Conservation (phyloP, 30 jellyfish, hydroid and myxozoan genomes). For the Sanderia malayensis region DNA sequence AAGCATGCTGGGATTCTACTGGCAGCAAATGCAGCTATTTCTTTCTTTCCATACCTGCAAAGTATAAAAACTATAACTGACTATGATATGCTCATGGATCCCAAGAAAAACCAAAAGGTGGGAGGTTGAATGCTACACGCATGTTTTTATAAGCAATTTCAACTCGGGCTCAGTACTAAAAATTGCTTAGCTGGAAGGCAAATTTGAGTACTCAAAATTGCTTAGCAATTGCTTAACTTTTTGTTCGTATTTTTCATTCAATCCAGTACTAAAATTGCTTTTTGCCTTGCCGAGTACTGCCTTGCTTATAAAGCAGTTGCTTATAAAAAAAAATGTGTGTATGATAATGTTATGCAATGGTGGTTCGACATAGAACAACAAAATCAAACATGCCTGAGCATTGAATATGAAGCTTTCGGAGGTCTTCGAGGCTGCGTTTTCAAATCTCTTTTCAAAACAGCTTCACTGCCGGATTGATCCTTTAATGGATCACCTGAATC, state of each 20-base stretch:
- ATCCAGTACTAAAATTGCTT: background rate
- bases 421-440: constrained; percentile 41
- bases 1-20: constrained; percentile 84
- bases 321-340: too few species aligned
- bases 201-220: too few species aligned
- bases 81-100: background rate
- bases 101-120: background rate
- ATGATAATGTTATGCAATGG: background rate
- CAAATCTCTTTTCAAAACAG: background rate
- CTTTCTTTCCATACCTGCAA: constrained; percentile 84
- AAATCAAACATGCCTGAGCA: constrained; percentile 50
- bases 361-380: background rate
- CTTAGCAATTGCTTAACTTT: too few species aligned
- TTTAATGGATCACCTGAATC: background rate
- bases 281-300: too few species aligned
- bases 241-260: too few species aligned
- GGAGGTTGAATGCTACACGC: too few species aligned
- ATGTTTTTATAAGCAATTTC: too few species aligned
- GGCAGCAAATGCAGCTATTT: constrained; percentile 89
- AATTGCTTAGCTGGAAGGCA: too few species aligned
- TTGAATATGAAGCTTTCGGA: constrained; percentile 40
- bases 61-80: background rate
- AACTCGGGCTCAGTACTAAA: too few species aligned
- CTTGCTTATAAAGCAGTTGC: too few species aligned
- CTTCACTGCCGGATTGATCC: background rate